Percentiles rank a stretch among this genome's conserved stretches.
These are phyloP conservation scores for Lophotis ruficrista DNA, from an alignment of 2,113 vertebrate genomes.

Conservation along the genomic window DNA sequence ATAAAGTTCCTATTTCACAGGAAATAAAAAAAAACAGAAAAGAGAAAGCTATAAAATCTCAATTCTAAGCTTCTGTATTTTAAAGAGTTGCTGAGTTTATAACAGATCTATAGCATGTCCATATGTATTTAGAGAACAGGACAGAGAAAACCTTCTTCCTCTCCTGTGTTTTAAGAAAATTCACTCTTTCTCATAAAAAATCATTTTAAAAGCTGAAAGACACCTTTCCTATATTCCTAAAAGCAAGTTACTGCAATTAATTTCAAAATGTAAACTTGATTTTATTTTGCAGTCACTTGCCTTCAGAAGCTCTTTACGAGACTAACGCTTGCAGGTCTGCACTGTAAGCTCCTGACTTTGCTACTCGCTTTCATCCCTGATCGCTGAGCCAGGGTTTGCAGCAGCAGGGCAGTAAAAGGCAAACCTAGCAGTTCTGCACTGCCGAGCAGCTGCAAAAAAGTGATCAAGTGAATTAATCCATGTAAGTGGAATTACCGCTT, in stretches of 20 bases:
- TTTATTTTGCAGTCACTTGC: not conserved
- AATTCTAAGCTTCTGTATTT: constrained; percentile 19
- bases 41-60: constrained; percentile 17
- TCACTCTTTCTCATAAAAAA: not conserved
- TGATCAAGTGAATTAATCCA: not conserved
- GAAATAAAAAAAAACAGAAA: not conserved
- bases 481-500: not conserved
- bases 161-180: not conserved
- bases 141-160: not conserved
- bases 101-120: not conserved
- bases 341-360: constrained; percentile 36
- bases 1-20: constrained; percentile 63
- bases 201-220: not conserved
- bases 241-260: not conserved
- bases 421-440: not conserved
- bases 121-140: not conserved
- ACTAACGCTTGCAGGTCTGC: not conserved
- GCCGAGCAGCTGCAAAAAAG: not conserved
- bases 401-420: constrained; percentile 35
- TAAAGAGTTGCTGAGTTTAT: constrained; percentile 3
- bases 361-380: not conserved
- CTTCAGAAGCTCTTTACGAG: constrained; percentile 21
- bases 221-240: not conserved
- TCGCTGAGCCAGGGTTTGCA: not conserved
- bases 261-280: constrained; percentile 33